Evolutionary conservation across 2,797 vertebrate species (phyloP), one percentile per base, ranked within the genome.

Genomic region (Brotula barbata): DNA sequence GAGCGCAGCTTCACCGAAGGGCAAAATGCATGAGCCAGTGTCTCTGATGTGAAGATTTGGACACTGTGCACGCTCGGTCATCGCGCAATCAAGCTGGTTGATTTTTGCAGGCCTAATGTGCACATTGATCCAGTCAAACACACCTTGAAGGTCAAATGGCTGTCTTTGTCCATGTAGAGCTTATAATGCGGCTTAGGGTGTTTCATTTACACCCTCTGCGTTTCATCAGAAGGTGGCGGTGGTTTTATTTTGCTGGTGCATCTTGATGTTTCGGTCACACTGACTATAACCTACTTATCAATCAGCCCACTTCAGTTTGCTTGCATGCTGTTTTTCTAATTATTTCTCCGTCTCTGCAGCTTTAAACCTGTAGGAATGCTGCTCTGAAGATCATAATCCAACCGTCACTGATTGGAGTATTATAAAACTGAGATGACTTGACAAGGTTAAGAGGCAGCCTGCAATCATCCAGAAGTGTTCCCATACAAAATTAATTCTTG

Each of bases 1-100:
- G 45, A 40, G 6, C 1, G 52, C 63, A 68, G 23, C 43, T 57
- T 77, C 66, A 72, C 73, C 65, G 71, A 64, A 56, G 64, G 70
- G 65, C 57, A 46, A 55, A 68, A 71, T 3, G 40, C 33, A 55
- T 28, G 37, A 80, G 52, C 47, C 50, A 47, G 22, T 40, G 17
- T 17, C 8, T n/a, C 37, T 51, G 56, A 81, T 64, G 49, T 61
- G 21, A 56, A 45, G 43, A 58, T 76, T 49, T 67, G 40, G 10
- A 61, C 68, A 64, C 64, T 17, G 37, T 17, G 10, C 58, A 31
- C 68, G 65, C 49, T 72, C 56, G 36, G 45, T 31, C 25, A n/a
- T 22, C 1, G 7, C 58, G n/a, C 56, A 61, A 49, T 71, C 54
- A 42, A 64, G n/a, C 46, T 20, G 3, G 25, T 28, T 28, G 25